Evolutionary conservation across 1,140 invertebrate genomes (phyloP).

Genomic region (Oryctes rhinoceros): DNA sequence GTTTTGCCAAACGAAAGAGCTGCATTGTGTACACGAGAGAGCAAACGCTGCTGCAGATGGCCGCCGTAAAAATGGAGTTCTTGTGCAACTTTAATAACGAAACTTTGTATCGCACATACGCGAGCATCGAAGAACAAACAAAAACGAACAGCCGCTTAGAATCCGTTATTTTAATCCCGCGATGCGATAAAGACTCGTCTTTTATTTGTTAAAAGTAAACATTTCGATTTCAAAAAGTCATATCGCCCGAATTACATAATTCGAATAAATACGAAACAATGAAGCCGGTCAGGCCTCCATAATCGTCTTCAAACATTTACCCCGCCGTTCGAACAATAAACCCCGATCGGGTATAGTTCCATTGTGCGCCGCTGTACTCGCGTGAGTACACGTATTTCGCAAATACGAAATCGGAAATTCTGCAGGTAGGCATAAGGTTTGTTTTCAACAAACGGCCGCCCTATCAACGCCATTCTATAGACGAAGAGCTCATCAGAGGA

Average conservation of each 20-base stretch:
- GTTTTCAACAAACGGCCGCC: neutral
- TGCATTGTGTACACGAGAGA: too few species aligned
- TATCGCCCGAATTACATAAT: neutral
- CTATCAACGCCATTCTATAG: neutral
- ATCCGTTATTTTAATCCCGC: too few species aligned
- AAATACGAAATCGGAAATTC: slow-evolving; percentile 29
- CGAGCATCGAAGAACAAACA: too few species aligned
- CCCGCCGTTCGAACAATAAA: slow-evolving; percentile 2
- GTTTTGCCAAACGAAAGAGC: too few species aligned
- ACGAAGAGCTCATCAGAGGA: neutral
- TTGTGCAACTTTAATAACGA: too few species aligned
- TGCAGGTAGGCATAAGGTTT: slow-evolving; percentile 1
- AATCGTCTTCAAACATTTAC: slow-evolving; percentile 20
- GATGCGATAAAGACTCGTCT: too few species aligned
- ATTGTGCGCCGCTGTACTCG: neutral
- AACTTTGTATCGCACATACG: too few species aligned
- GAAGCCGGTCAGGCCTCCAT: neutral
- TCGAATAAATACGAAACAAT: neutral
- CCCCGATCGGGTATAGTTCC: neutral
- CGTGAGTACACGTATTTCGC: neutral
- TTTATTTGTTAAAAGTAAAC: too few species aligned
- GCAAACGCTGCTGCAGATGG: too few species aligned
- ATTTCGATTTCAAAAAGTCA: too few species aligned
- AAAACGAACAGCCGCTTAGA: too few species aligned
- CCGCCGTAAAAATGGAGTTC: too few species aligned